Evolutionary conservation across 2,888 invertebrate species (phyloP).

Genomic region (Drosophila setosimentum): DNA sequence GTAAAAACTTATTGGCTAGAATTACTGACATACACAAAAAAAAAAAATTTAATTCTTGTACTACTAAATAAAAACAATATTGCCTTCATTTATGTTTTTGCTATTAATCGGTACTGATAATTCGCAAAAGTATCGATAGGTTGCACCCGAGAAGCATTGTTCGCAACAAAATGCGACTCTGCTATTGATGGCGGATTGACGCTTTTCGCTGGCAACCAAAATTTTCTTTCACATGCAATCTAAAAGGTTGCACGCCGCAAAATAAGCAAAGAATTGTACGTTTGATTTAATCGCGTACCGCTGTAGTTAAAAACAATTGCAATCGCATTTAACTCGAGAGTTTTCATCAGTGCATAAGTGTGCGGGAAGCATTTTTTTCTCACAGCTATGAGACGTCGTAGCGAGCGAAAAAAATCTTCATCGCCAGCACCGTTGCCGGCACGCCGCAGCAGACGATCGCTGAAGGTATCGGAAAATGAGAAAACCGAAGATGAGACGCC

Average conservation of each 20-base stretch:
- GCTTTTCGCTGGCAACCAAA: constrained; percentile 65
- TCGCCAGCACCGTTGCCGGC: constrained; percentile 87
- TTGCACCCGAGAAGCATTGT: constrained; percentile 27
- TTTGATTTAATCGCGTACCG: constrained; percentile 8
- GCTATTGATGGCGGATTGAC: constrained; percentile 76
- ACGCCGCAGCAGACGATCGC: constrained; percentile 79
- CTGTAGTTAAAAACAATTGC: constrained; percentile 34
- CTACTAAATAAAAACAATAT: neutral
- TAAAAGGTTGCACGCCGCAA: constrained; percentile 42
- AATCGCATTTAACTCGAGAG: constrained; percentile 44
- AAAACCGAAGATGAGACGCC: constrained; percentile 60
- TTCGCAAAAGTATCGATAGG: constrained; percentile 15
- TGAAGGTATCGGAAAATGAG: constrained; percentile 72
- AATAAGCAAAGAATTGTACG: constrained; percentile 13
- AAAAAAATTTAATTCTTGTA: neutral
- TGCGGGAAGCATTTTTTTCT: constrained; percentile 38
- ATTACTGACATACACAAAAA: neutral
- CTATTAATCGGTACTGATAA: neutral
- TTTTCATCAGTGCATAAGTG: constrained; percentile 41
- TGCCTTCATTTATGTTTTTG: neutral
- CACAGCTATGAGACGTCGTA: constrained; percentile 90
- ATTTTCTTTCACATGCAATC: constrained; percentile 46
- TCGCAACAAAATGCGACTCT: constrained; percentile 52
- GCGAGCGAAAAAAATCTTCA: constrained; percentile 88
- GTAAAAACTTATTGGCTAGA: neutral